A percentile compares a stretch with the other conserved stretches of the same genome.
These are phyloP conservation scores for Acanthoscelides obtectus DNA, from an alignment of 2,888 invertebrate species.

Conservation along the genomic window DNA sequence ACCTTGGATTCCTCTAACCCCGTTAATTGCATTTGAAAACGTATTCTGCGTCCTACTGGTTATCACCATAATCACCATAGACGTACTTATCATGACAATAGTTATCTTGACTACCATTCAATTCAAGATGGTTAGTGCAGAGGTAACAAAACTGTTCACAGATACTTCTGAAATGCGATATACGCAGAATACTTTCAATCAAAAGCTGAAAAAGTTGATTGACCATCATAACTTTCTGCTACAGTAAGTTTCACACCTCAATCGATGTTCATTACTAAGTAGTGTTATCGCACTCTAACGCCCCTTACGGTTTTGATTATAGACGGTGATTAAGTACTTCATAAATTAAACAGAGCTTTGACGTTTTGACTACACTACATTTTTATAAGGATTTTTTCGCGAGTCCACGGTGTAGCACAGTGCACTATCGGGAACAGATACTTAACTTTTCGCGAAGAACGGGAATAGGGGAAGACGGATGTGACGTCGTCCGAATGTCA, in stretches of 20 bases:
- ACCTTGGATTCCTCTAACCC: background rate
- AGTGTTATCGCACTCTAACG: no score
- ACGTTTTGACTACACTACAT: no score
- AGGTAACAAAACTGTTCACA: background rate
- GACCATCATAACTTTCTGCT: background rate
- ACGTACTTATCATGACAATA: background rate
- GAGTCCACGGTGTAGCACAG: no score
- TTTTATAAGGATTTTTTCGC: no score
- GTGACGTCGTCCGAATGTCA: no score
- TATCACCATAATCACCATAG: background rate
- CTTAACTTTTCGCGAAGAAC: no score
- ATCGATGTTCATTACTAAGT: no score
- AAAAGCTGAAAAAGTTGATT: background rate
- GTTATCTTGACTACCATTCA: background rate
- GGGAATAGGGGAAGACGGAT: no score
- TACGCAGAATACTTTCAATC: background rate
- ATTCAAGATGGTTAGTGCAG: background rate
- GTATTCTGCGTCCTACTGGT: background rate
- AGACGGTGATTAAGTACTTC: no score
- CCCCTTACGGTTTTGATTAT: no score
- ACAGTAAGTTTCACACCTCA: background rate
- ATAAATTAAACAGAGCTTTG: no score
- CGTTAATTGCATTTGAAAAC: background rate
- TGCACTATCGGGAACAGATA: no score
- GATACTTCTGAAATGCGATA: background rate